Evolutionary conservation across 2,888 invertebrate genomes (phyloP), one percentile per base, ranked within the genome.

Genomic region (Amphiduros pacificus): DNA sequence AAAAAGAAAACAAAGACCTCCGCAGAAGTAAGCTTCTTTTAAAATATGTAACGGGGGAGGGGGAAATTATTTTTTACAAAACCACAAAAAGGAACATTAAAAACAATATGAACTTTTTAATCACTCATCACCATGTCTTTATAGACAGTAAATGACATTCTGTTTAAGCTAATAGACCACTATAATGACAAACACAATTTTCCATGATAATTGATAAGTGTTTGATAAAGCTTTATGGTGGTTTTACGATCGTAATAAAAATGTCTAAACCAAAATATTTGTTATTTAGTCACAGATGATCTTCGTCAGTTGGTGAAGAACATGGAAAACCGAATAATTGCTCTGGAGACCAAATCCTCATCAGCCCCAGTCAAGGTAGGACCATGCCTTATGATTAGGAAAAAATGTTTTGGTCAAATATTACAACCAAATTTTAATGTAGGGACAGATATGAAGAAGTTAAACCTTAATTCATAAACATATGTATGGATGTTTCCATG

Each of bases 1-100:
- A 63, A 29, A 36, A 52, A 2, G 64, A 64, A 48, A 62, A 62
- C 48, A 58, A 58, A n/a, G 55, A 58, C 14, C 61, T 64, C 44
- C 54, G 51, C 29, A 54, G 44, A 59, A 48, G 64, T 64, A 50
- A n/a, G 64, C 41, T 32, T 28, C 29, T 24, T 22, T 5, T 48
- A 11, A n/a, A n/a, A n/a, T n/a, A n/a, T n/a, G n/a, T n/a, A n/a
- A n/a, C n/a, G n/a, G n/a, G n/a, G n/a, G n/a, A n/a, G 22, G 14
- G 6, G 6, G 49, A 14, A 9, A 49, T 9, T 49, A 20, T 49
- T 22, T n/a, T n/a, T n/a, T n/a, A n/a, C n/a, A 14, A 14, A 36
- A 14, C 40, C 11, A 14, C 14, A 36, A 14, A 9, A 14, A 14
- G 9, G 40, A 36, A n/a, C n/a, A n/a, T 11, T 48, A 9, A 17